Evolutionary conservation across 1,140 invertebrate genomes (phyloP).

Genomic region (Leptestheria dahalacensis): DNA sequence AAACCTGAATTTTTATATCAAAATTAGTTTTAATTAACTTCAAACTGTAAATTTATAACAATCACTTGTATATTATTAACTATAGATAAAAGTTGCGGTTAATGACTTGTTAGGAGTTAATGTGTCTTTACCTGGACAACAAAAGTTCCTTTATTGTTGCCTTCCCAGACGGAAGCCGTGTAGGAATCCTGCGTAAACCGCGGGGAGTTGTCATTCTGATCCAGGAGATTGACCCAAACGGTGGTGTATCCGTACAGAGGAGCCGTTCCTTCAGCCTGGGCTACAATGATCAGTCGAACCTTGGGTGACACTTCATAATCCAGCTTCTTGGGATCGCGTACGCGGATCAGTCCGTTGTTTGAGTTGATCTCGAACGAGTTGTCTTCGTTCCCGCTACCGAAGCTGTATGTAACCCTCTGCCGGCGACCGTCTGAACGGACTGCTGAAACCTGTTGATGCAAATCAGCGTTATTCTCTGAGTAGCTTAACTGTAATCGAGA

Average conservation of each 20-base stretch:
- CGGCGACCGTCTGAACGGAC: conserved; percentile 66
- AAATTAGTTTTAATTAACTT: background rate
- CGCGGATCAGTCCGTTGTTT: conserved; percentile 58
- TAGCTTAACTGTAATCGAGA: too few species aligned
- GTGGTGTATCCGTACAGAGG: conserved; percentile 60
- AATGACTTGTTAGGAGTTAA: too few species aligned
- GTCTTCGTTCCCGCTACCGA: conserved; percentile 79
- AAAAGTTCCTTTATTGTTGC: conserved; percentile 75
- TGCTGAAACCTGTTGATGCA: too few species aligned
- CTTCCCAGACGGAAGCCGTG: conserved; percentile 72
- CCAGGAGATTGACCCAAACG: conserved; percentile 55
- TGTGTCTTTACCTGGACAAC: conserved; percentile 56
- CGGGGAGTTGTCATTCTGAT: conserved; percentile 85
- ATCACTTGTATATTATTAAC: background rate
- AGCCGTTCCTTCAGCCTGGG: conserved; percentile 29
- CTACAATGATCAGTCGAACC: conserved; percentile 38
- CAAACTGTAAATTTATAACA: background rate
- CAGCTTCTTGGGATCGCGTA: conserved; percentile 53
- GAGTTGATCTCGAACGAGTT: conserved; percentile 63
- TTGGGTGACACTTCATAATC: conserved; percentile 56
- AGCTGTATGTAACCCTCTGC: conserved; percentile 64
- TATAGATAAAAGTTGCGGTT: too few species aligned
- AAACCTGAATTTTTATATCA: conserved; percentile 40
- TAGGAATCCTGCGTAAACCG: conserved; percentile 77
- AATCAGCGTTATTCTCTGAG: too few species aligned